These are phyloP conservation scores for Bellardia pandia DNA, from an alignment of 2,888 invertebrate species.

Conservation along the genomic window DNA sequence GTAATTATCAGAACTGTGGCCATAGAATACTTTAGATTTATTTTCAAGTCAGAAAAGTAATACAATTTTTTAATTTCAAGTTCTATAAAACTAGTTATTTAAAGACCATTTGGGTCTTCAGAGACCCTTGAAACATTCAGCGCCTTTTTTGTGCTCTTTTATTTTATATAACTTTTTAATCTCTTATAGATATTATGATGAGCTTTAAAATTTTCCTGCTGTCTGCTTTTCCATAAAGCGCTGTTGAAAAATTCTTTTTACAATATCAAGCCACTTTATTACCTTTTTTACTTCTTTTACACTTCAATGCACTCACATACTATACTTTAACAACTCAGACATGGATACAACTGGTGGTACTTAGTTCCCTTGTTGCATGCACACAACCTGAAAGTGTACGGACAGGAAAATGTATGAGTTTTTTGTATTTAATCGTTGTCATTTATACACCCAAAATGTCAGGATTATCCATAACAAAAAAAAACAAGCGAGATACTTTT, in stretches of 20 bases:
- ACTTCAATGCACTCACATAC: conserved; percentile 47
- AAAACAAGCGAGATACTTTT: conserved; percentile 15
- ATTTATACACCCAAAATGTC: conserved; percentile 35
- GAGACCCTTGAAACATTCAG: background rate
- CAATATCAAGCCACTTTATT: conserved; percentile 63
- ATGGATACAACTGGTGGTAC: conserved; percentile 19
- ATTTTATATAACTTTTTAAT: background rate
- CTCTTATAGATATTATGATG: conserved; percentile 1
- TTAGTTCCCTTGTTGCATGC: background rate
- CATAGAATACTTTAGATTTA: too few species aligned
- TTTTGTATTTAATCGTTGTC: conserved; percentile 59
- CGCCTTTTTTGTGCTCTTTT: background rate
- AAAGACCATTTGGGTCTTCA: background rate
- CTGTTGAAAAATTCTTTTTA: conserved; percentile 20
- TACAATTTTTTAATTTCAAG: too few species aligned
- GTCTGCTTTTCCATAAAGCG: conserved; percentile 32
- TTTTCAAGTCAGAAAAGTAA: too few species aligned
- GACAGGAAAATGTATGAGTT: conserved; percentile 34
- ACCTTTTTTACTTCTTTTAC: conserved; percentile 52
- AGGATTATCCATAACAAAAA: conserved; percentile 50
- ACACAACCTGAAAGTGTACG: background rate
- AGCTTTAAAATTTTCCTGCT: conserved; percentile 9
- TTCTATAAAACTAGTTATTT: too few species aligned
- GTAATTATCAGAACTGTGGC: too few species aligned
- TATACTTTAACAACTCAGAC: conserved; percentile 12